Conservation (phyloP, 2,113 vertebrate genomes). For the Menura novaehollandiae region DNA sequence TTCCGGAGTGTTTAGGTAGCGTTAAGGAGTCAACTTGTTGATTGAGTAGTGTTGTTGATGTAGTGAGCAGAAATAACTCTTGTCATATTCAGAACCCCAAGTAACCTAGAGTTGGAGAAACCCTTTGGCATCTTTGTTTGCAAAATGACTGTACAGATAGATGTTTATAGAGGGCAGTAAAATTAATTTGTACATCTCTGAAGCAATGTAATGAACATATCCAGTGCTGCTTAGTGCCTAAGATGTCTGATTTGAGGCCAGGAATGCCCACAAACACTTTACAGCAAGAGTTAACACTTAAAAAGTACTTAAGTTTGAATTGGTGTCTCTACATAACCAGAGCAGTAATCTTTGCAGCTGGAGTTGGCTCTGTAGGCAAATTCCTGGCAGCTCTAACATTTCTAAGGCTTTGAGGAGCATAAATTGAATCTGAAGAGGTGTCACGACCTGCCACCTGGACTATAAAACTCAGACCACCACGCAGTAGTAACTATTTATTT, state of each 20-base stretch:
- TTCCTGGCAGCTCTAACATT: conserved; percentile 25
- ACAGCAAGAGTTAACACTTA: neutral
- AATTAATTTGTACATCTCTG: neutral
- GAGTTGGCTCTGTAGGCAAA: neutral
- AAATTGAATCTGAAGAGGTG: conserved; percentile 33
- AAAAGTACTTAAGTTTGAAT: conserved; percentile 13
- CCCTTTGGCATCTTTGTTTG: neutral
- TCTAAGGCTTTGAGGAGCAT: conserved; percentile 7
- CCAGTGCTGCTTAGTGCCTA: neutral
- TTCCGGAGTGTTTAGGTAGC: neutral
- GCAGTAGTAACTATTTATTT: neutral
- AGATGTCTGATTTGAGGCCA: conserved; percentile 26
- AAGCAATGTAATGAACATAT: neutral
- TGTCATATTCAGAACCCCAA: neutral
- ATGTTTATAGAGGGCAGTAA: neutral
- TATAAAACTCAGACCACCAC: neutral
- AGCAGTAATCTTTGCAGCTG: neutral
- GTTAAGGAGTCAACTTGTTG: neutral
- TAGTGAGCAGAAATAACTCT: neutral
- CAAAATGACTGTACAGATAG: neutral
- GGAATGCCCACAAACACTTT: conserved; percentile 28
- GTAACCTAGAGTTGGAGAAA: neutral
- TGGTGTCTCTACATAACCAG: neutral
- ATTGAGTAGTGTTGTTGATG: neutral
- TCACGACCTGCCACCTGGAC: neutral